A percentile compares a stretch with the other conserved stretches of the same genome.
Conservation (phyloP, 2,113 vertebrate genomes). For the Globicephala melas region DNA sequence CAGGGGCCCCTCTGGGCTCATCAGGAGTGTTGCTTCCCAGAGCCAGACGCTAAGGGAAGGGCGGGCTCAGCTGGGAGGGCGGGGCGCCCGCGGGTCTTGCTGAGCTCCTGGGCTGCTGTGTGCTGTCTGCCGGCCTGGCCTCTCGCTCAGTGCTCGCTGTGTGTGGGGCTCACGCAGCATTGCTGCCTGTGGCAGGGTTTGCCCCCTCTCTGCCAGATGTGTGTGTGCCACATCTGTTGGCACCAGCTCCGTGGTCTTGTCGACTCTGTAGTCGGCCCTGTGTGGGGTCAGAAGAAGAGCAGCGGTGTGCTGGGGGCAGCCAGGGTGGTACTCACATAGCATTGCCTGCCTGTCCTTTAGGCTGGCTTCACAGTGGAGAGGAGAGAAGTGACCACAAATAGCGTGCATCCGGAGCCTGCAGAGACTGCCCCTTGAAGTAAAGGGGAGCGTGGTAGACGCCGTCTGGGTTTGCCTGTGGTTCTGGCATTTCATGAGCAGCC, state of each 20-base stretch:
- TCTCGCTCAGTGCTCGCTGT: accelerated
- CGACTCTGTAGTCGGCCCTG: not conserved
- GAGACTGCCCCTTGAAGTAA: not conserved
- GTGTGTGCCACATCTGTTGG: not conserved
- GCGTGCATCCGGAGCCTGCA: not conserved
- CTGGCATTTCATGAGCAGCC: not conserved
- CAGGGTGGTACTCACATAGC: not conserved
- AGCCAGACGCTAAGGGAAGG: not conserved
- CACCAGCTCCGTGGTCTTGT: not conserved
- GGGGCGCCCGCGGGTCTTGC: no score
- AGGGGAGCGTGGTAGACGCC: no score
- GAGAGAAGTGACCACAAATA: not conserved
- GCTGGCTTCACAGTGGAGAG: not conserved
- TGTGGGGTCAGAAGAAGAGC: not conserved
- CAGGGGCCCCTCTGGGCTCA: not conserved
- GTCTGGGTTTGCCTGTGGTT: not conserved
- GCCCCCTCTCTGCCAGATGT: not conserved
- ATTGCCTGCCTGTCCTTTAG: not conserved
- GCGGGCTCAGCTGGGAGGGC: not conserved
- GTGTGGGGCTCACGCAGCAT: not conserved
- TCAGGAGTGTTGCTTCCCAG: not conserved
- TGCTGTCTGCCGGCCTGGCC: not conserved
- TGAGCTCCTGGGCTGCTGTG: not conserved
- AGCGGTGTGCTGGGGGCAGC: not conserved
- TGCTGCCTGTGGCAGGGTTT: accelerated